Conservation (phyloP, 2,888 invertebrate species). For the Hypomecis punctinalis region DNA sequence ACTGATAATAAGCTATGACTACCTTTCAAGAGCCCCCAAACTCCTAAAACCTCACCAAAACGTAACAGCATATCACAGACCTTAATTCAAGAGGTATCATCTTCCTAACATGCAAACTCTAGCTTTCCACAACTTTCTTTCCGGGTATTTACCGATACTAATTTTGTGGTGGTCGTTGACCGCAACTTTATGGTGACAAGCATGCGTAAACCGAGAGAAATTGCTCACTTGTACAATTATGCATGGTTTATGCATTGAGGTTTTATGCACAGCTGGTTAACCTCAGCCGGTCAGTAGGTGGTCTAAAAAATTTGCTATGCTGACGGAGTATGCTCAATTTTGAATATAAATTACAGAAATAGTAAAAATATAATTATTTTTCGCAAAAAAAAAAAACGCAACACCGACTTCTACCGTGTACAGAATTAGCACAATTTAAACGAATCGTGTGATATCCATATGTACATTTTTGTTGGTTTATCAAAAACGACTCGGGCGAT, state of each 20-base stretch:
- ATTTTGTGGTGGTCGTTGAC: constrained; percentile 57
- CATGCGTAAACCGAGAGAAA: constrained; percentile 47
- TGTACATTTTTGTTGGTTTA: no score
- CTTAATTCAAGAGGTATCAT: constrained; percentile 7
- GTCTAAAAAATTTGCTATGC: neutral
- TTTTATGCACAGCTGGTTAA: constrained; percentile 29
- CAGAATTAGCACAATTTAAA: no score
- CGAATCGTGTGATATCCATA: no score
- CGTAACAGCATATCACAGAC: neutral
- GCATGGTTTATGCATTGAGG: neutral
- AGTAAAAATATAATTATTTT: no score
- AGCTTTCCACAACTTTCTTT: constrained; percentile 43
- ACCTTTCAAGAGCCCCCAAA: no score
- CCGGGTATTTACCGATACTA: constrained; percentile 46
- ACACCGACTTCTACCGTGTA: no score
- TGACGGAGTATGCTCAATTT: neutral
- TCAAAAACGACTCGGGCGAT: no score
- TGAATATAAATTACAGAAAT: neutral
- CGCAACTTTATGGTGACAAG: constrained; percentile 40
- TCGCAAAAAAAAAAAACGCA: no score
- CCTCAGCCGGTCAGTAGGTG: constrained; percentile 18
- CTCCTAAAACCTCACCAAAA: no score
- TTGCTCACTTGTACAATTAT: constrained; percentile 28
- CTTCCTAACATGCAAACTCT: constrained; percentile 33
- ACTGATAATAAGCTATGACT: no score